Conservation (phyloP, 2,888 invertebrate species). For the Caenorhabditis sp. region DNA sequence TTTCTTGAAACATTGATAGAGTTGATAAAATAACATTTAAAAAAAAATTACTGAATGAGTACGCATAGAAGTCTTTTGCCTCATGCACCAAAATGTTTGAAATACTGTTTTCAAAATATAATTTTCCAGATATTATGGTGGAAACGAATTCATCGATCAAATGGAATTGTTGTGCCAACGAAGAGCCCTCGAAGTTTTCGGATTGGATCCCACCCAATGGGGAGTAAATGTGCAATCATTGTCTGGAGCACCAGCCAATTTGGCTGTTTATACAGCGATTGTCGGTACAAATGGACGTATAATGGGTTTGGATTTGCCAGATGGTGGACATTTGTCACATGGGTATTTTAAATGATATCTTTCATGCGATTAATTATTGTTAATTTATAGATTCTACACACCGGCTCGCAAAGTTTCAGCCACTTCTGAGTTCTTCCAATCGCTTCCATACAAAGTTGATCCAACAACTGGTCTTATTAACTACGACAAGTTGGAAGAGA, state of each 20-base stretch:
- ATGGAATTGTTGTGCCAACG: constrained; percentile 88
- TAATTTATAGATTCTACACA: constrained; percentile 83
- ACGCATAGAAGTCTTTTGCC: too few relatives aligned
- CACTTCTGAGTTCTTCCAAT: constrained; percentile 96
- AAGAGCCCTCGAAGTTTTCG: constrained; percentile 81
- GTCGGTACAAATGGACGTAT: constrained; percentile 90
- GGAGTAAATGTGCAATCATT: constrained; percentile 97
- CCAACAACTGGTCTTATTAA: constrained; percentile 86
- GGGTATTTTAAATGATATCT: constrained; percentile 49
- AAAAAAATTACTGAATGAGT: too few relatives aligned
- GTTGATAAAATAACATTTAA: too few relatives aligned
- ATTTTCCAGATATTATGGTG: constrained; percentile 87
- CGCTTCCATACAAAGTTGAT: constrained; percentile 90
- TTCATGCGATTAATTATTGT: too few relatives aligned
- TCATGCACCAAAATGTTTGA: too few relatives aligned
- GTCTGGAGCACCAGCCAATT: constrained; percentile 93
- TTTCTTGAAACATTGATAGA: too few relatives aligned
- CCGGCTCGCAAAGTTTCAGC: constrained; percentile 89
- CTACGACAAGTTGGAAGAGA: constrained; percentile 85
- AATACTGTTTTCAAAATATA: neutral
- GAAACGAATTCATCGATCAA: constrained; percentile 93
- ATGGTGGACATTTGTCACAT: constrained; percentile 85
- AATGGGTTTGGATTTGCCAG: constrained; percentile 91
- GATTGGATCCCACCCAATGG: constrained; percentile 85
- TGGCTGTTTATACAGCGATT: constrained; percentile 86